Evolutionary conservation across 2,797 vertebrate genomes (phyloP).

Genomic region (Lepilemur septentrionalis): DNA sequence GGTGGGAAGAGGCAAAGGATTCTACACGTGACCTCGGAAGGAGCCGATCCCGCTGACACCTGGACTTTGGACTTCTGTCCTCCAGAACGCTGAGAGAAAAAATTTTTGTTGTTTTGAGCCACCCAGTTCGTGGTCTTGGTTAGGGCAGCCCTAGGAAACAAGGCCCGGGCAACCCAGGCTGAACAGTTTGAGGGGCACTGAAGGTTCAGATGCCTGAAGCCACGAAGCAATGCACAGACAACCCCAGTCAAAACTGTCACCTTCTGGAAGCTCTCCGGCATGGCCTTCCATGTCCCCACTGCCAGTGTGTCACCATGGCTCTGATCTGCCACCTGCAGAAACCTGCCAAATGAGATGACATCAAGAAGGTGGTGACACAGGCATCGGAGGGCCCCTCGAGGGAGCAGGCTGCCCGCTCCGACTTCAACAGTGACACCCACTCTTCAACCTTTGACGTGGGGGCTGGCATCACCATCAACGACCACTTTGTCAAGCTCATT

Average conservation of each 20-base stretch:
- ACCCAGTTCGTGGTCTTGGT: accelerated
- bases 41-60: background rate
- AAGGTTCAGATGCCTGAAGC: background rate
- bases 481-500: background rate
- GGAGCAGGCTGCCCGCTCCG: background rate
- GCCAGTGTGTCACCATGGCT: background rate
- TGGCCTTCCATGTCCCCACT: background rate
- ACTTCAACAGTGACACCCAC: background rate
- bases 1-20: background rate
- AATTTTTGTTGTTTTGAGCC: background rate
- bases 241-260: background rate
- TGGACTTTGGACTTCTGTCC: background rate
- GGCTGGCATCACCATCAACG: background rate
- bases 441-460: background rate
- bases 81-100: background rate
- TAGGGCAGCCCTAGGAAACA: background rate
- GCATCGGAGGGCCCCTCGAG: background rate
- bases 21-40: background rate
- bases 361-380: background rate
- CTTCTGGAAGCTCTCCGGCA: background rate
- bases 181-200: background rate
- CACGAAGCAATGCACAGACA: background rate
- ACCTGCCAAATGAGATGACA: background rate
- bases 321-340: background rate
- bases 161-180: background rate